Evolutionary conservation across 2,888 invertebrate species (phyloP).

Genomic region (Oxyscelio sp.): DNA sequence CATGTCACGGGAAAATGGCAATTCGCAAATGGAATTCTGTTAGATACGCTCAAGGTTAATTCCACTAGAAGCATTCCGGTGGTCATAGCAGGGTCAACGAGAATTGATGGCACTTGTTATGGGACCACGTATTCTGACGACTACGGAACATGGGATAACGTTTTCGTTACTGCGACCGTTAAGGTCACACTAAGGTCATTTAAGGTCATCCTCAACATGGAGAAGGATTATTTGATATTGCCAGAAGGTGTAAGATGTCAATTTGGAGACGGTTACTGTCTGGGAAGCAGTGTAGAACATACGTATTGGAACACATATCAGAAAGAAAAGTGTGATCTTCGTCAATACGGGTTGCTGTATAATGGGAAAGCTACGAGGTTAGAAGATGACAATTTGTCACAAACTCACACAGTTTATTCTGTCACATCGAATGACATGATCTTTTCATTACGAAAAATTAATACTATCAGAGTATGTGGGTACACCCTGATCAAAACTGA

Average conservation of each 20-base stretch:
- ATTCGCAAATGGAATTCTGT: too few relatives aligned
- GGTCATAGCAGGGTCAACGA: neutral
- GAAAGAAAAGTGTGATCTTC: slow-evolving; percentile 38
- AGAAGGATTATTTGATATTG: neutral
- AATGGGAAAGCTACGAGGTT: slow-evolving; percentile 45
- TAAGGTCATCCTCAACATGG: neutral
- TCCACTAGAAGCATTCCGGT: neutral
- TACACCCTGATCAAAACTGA: neutral
- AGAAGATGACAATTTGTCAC: neutral
- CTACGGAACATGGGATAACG: neutral
- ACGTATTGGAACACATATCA: neutral
- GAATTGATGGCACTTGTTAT: neutral
- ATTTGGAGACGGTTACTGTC: neutral
- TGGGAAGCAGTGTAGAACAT: neutral
- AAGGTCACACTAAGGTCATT: neutral
- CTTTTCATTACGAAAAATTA: slow-evolving; percentile 55
- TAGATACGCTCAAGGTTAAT: neutral
- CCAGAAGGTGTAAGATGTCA: slow-evolving; percentile 13
- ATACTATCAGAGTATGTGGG: neutral
- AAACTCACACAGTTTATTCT: slow-evolving; percentile 26
- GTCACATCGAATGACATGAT: slow-evolving; percentile 59
- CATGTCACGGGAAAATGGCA: too few relatives aligned
- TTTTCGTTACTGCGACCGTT: neutral
- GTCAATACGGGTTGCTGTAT: slow-evolving; percentile 63
- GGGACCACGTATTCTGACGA: neutral